A percentile compares a stretch with the other conserved stretches of the same genome.
phyloP scores from a whole-genome alignment of 2,113 vertebrate species.

The Nanger granti region DNA sequence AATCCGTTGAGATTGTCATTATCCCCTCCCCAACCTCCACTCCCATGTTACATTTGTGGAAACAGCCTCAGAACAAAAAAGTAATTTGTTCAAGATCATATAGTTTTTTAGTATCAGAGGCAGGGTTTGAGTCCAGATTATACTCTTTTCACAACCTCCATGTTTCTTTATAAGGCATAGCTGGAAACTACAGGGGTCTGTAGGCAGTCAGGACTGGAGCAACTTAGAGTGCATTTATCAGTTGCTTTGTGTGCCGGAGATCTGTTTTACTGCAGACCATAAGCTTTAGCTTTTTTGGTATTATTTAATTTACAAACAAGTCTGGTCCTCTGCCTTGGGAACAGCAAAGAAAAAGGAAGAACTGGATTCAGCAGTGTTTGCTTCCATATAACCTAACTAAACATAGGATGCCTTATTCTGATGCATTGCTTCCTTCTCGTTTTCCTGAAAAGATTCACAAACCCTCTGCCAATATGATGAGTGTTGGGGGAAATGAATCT shows the following conservation, averaged over 20 bases:
- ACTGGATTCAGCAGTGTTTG: constrained; percentile 22
- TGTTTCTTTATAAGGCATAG: background rate
- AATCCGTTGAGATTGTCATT: background rate
- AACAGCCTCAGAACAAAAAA: background rate
- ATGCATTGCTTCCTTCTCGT: background rate
- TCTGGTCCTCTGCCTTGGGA: background rate
- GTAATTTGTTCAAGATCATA: constrained; percentile 8
- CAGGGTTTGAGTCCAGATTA: background rate
- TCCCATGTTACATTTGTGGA: background rate
- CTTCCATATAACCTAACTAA: constrained; percentile 6
- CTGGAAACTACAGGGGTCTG: background rate
- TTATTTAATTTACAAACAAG: constrained; percentile 25
- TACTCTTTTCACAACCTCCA: background rate
- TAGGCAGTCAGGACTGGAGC: background rate
- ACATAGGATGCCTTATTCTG: background rate
- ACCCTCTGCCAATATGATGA: constrained; percentile 33
- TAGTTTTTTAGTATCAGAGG: background rate
- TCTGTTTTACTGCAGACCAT: background rate
- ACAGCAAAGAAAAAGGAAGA: background rate
- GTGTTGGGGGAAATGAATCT: constrained; percentile 50
- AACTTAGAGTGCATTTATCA: background rate
- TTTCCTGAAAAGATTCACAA: constrained; percentile 37
- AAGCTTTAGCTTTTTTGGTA: background rate
- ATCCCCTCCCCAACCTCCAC: background rate
- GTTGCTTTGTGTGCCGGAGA: background rate